Evolutionary conservation across 2,113 vertebrate genomes (phyloP).

Genomic region (Macrotis lagotis): DNA sequence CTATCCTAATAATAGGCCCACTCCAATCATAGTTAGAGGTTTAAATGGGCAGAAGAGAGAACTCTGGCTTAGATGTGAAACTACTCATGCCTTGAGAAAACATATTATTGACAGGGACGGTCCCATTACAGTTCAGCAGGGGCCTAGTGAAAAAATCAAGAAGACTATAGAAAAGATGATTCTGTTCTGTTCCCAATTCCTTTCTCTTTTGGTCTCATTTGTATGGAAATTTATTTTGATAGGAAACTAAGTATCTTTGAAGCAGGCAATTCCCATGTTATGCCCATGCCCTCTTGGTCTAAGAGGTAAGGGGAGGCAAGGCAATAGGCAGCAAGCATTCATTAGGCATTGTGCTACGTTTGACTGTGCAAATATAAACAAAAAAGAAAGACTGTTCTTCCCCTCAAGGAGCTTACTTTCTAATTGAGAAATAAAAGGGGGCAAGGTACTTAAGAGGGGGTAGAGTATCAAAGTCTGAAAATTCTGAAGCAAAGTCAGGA

Average conservation of each 20-base stretch:
- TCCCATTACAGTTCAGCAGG: background rate
- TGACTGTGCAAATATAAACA: background rate
- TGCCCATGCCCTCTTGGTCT: background rate
- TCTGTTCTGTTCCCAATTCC: background rate
- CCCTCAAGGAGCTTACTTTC: background rate
- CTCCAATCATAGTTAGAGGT: background rate
- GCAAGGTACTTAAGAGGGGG: background rate
- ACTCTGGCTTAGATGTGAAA: background rate
- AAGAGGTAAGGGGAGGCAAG: background rate
- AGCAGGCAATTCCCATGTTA: background rate
- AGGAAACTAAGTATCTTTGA: slow-evolving; percentile 28
- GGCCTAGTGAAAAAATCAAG: background rate
- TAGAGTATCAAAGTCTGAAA: background rate
- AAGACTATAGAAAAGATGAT: background rate
- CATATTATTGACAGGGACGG: no score
- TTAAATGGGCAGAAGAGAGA: background rate
- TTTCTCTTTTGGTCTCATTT: slow-evolving; percentile 10
- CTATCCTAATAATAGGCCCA: background rate
- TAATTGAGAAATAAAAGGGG: background rate
- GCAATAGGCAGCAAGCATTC: background rate
- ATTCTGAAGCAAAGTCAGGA: background rate
- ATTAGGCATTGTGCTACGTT: background rate
- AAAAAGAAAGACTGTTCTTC: background rate
- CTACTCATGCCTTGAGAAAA: background rate
- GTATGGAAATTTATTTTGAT: slow-evolving; percentile 2